Percentiles rank a stretch among this genome's conserved stretches.
phyloP scores from a whole-genome alignment of 2,797 vertebrate genomes.

The Ctenochaetus hawaiiensis region DNA sequence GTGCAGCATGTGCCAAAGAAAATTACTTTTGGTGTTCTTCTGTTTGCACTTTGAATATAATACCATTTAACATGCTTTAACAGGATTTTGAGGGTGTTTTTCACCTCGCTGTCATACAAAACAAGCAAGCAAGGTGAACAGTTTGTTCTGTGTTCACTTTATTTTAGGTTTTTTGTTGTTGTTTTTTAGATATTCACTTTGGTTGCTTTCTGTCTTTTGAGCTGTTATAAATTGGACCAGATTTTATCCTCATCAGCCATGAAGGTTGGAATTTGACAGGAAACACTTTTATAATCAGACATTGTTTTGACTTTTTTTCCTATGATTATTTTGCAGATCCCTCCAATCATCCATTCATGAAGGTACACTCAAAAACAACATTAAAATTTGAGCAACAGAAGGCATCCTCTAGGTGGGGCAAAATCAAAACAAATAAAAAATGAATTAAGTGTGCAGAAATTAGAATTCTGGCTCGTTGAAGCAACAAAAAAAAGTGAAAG shows the following conservation, averaged over 20 bases:
- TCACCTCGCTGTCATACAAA: constrained; percentile 36
- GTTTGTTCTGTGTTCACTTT: constrained; percentile 16
- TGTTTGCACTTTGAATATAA: constrained; percentile 45
- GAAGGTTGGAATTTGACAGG: constrained; percentile 34
- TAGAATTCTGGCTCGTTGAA: background rate
- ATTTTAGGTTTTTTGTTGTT: constrained; percentile 9
- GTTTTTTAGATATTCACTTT: background rate
- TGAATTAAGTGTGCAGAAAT: background rate
- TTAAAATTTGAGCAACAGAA: constrained; percentile 27
- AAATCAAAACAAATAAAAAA: background rate
- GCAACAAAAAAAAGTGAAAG: too few relatives aligned
- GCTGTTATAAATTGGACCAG: constrained; percentile 19
- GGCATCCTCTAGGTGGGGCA: background rate
- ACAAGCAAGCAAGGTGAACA: constrained; percentile 46
- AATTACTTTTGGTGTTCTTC: constrained; percentile 36
- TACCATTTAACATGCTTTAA: constrained; percentile 36
- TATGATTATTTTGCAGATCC: constrained; percentile 42
- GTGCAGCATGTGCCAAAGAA: constrained; percentile 33
- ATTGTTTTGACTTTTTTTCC: constrained; percentile 6
- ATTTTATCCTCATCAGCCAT: constrained; percentile 21
- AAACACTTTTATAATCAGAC: constrained; percentile 26
- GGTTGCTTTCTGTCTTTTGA: background rate
- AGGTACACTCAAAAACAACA: background rate
- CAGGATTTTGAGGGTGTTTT: constrained; percentile 23
- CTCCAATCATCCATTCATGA: constrained; percentile 31